phyloP scores from a whole-genome alignment of 1,140 invertebrate genomes.

The Brachionus plicatilis region DNA sequence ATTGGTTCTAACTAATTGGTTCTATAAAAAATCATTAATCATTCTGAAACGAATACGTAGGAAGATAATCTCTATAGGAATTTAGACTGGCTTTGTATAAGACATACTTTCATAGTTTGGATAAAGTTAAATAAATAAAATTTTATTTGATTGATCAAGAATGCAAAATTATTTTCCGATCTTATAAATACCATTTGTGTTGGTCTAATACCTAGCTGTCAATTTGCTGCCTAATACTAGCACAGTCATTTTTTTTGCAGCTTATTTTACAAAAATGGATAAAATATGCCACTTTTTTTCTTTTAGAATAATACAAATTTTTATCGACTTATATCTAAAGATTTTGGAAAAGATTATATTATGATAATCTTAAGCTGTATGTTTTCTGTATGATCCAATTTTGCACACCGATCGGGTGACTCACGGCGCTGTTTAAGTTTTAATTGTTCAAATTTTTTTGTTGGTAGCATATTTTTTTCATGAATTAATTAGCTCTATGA shows the following conservation, averaged over 20 bases:
- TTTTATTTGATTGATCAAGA: background rate
- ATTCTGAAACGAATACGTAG: background rate
- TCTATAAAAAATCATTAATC: slow-evolving; percentile 16
- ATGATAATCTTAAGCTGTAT: background rate
- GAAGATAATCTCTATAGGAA: background rate
- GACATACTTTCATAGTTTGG: background rate
- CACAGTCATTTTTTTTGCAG: background rate
- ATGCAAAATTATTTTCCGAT: background rate
- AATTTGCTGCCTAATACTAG: background rate
- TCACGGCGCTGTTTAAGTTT: background rate
- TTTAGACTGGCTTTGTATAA: background rate
- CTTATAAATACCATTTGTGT: background rate
- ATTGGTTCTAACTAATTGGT: background rate
- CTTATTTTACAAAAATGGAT: background rate
- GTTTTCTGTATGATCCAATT: background rate
- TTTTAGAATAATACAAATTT: background rate
- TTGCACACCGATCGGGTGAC: background rate
- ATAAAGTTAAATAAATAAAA: background rate
- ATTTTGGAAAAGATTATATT: background rate
- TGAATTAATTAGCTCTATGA: background rate
- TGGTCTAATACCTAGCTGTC: background rate
- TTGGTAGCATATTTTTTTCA: background rate
- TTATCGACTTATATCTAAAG: background rate
- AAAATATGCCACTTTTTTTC: background rate
- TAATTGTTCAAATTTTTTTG: background rate